phyloP scores from a whole-genome alignment of 2,113 vertebrate species.

The Clarias gariepinus region DNA sequence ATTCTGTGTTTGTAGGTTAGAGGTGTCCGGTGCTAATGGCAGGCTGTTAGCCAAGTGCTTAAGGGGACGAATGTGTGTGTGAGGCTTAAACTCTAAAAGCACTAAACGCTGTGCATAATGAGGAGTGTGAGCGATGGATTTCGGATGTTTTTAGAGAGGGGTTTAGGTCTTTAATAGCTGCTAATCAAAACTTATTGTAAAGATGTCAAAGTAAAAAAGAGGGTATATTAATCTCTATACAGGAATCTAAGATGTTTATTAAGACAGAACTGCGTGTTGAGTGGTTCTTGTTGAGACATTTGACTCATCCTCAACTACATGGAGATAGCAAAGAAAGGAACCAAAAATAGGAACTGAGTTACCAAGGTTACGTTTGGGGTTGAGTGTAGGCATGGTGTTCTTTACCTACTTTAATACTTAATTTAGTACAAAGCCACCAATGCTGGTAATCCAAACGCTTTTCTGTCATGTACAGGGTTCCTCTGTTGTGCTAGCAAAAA shows the following conservation, averaged over 20 bases:
- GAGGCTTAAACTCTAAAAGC: background rate
- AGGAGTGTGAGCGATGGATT: background rate
- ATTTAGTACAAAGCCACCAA: background rate
- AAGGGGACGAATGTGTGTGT: background rate
- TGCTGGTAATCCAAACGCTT: background rate
- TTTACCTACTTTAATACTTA: background rate
- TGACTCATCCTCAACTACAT: background rate
- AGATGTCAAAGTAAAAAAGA: background rate
- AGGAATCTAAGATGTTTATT: background rate
- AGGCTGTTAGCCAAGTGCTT: background rate
- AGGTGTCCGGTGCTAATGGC: background rate
- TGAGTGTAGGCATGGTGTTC: background rate
- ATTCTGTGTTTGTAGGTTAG: background rate
- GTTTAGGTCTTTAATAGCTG: slow-evolving; percentile 42
- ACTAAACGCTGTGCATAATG: background rate
- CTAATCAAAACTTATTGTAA: slow-evolving; percentile 22
- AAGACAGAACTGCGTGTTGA: background rate
- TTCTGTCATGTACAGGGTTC: background rate
- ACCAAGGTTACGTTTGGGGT: background rate
- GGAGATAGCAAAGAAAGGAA: background rate
- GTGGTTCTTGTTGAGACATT: background rate
- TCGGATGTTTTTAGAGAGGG: slow-evolving; percentile 16
- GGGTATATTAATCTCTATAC: background rate
- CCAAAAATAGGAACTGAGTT: background rate
- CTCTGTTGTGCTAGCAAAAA: too few relatives aligned